Percentiles rank a stretch among this genome's conserved stretches.
Evolutionary conservation across 2,113 vertebrate genomes (phyloP).

Genomic region (Callaeas wilsoni): DNA sequence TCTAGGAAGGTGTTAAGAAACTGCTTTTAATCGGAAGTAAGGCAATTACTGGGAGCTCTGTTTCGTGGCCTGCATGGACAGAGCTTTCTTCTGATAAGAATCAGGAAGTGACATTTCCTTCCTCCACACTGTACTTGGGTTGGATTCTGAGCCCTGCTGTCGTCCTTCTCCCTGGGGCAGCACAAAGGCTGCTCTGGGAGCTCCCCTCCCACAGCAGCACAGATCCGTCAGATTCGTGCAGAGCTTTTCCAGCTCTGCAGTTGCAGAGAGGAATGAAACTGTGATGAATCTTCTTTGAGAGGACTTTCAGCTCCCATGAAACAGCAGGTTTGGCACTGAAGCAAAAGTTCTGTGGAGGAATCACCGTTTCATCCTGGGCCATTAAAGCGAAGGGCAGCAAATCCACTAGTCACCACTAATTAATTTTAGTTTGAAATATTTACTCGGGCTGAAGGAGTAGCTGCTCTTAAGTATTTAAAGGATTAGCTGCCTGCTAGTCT

Average conservation of each 20-base stretch:
- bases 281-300: background rate
- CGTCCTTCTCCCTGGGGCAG: background rate
- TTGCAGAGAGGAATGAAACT: background rate
- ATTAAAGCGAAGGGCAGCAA: background rate
- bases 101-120: background rate
- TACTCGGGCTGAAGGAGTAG: constrained; percentile 3
- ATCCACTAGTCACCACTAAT: background rate
- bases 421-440: constrained; percentile 48
- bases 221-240: rapidly evolving
- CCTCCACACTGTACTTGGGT: rapidly evolving
- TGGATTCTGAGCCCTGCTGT: background rate
- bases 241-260: background rate
- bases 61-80: background rate
- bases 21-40: background rate
- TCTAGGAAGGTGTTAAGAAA: background rate
- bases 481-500: constrained; percentile 42
- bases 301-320: background rate
- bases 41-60: background rate
- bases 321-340: background rate
- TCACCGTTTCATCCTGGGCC: background rate
- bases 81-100: background rate
- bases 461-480: constrained; percentile 15
- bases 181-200: background rate
- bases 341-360: background rate
- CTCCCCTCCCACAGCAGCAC: background rate